A percentile compares a stretch with the other conserved stretches of the same genome.
These are phyloP conservation scores for Todiramphus saurophagus DNA, from an alignment of 2,113 vertebrate genomes.

Conservation along the genomic window DNA sequence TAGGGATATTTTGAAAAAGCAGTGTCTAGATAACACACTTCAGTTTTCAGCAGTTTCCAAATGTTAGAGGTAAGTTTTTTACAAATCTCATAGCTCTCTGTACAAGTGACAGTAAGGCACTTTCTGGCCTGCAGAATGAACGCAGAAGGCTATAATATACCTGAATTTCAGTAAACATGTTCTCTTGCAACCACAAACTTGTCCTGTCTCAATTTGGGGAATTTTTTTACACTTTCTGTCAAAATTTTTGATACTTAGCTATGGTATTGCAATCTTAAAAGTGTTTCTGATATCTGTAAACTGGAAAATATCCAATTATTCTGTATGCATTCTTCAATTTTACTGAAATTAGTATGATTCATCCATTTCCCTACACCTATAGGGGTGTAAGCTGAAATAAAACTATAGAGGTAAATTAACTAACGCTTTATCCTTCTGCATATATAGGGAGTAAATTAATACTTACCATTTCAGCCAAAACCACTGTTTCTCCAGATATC, in stretches of 20 bases:
- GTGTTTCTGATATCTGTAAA: not conserved
- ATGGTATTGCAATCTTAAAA: not conserved
- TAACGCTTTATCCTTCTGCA: not conserved
- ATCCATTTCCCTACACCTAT: not conserved
- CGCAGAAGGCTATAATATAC: not conserved
- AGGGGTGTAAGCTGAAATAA: not conserved
- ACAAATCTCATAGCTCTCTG: not conserved
- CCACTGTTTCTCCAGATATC: slow-evolving; percentile 68
- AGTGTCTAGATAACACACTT: not conserved
- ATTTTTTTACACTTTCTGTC: not conserved
- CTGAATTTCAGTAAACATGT: not conserved
- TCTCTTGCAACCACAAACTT: not conserved
- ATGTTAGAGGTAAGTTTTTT: not conserved
- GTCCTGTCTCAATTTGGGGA: not conserved
- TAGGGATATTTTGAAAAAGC: not conserved
- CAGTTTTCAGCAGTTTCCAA: not conserved
- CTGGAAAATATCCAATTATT: not conserved
- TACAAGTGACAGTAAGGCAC: not conserved
- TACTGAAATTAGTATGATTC: not conserved
- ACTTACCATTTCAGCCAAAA: slow-evolving; percentile 86
- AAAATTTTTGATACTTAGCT: not conserved
- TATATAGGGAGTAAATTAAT: not conserved
- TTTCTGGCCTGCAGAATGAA: not conserved
- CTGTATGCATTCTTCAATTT: not conserved
- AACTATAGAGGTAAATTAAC: not conserved